Conservation (phyloP, 1,140 invertebrate species). For the Brachionus manjavacas region DNA sequence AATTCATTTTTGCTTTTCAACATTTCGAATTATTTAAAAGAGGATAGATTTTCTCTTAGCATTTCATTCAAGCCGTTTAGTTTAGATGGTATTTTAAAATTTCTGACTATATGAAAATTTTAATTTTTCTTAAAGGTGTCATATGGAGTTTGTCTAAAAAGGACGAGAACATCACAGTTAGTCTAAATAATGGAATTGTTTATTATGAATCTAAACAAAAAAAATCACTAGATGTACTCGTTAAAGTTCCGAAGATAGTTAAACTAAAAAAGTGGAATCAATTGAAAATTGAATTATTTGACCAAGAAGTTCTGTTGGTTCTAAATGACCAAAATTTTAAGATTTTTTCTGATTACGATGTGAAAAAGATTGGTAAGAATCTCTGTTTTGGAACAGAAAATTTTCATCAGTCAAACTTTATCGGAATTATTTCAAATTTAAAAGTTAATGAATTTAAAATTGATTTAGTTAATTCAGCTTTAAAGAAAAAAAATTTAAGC, state of each 20-base stretch:
- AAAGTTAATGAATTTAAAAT: neutral
- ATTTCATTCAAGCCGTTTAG: neutral
- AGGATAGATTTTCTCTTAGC: neutral
- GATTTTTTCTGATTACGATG: neutral
- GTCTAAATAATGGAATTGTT: neutral
- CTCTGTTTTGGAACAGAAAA: neutral
- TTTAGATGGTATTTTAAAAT: neutral
- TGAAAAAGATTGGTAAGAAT: neutral
- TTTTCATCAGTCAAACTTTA: neutral
- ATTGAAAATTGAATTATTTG: neutral
- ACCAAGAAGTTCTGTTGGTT: neutral
- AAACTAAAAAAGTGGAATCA: neutral
- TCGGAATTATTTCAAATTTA: conserved; percentile 14
- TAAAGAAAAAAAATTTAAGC: neutral
- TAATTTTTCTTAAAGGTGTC: neutral
- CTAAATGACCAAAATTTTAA: conserved; percentile 12
- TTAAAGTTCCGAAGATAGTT: neutral
- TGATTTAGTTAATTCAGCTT: neutral
- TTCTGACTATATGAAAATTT: neutral
- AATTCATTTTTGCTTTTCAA: neutral
- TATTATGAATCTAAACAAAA: neutral
- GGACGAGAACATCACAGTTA: neutral
- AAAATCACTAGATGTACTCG: neutral
- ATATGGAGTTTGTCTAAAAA: neutral
- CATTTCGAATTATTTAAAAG: neutral